Evolutionary conservation across 1,140 invertebrate species (phyloP).

Genomic region (Helicorthomorpha holstii): DNA sequence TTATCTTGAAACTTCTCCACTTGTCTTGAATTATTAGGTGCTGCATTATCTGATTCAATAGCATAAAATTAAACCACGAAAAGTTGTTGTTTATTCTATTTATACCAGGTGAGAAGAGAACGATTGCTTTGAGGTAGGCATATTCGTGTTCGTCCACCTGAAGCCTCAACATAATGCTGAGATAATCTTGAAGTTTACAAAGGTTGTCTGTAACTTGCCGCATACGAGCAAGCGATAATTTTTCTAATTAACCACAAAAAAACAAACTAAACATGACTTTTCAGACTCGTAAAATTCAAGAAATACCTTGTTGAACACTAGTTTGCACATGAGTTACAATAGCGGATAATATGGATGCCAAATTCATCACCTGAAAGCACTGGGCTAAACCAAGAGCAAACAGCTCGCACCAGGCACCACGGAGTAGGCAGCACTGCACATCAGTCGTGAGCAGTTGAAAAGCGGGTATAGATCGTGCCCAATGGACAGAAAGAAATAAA

Average conservation of each 20-base stretch:
- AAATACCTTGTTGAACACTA: conserved; percentile 27
- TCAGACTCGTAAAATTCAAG: not conserved
- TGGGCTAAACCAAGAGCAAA: conserved; percentile 83
- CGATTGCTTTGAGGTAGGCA: conserved; percentile 74
- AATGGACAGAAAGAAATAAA: conserved; percentile 73
- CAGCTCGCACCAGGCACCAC: conserved; percentile 79
- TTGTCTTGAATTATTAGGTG: conserved; percentile 21
- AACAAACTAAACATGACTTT: not conserved
- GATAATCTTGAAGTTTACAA: conserved; percentile 61
- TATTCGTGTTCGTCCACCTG: conserved; percentile 67
- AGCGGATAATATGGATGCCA: conserved; percentile 62
- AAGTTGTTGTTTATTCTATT: too few species aligned
- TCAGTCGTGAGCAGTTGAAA: conserved; percentile 54
- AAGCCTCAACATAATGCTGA: conserved; percentile 51
- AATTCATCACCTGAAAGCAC: conserved; percentile 58
- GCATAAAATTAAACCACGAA: too few species aligned
- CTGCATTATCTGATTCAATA: conserved; percentile 34
- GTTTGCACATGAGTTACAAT: conserved; percentile 47
- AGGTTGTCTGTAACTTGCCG: conserved; percentile 62
- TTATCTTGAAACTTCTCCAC: conserved; percentile 53
- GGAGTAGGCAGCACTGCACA: conserved; percentile 61
- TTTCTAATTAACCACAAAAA: conserved; percentile 37
- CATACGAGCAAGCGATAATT: conserved; percentile 49
- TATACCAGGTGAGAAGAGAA: conserved; percentile 59
- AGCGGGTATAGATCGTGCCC: conserved; percentile 62